phyloP scores from a whole-genome alignment of 2,888 invertebrate species.

The Spatulosminthurus flaviceps region DNA sequence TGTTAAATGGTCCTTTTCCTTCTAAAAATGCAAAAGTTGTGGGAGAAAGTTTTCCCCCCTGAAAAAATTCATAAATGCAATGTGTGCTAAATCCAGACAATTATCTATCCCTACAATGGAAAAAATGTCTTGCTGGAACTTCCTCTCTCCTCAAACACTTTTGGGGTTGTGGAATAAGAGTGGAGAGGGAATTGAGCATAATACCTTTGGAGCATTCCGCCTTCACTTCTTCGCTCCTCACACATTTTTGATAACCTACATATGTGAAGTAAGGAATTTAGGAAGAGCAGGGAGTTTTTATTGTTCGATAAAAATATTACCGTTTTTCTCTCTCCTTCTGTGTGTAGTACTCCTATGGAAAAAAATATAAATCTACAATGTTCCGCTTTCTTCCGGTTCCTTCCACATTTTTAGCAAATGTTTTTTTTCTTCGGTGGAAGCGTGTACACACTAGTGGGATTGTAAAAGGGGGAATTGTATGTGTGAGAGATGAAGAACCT shows the following conservation, averaged over 20 bases:
- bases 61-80: slow-evolving; percentile 1
- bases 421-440: neutral
- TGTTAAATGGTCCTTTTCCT: too few species aligned
- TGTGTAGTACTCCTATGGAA: neutral
- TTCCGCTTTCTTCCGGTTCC: slow-evolving; percentile 4
- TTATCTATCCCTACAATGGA: neutral
- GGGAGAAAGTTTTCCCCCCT: neutral
- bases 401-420: neutral
- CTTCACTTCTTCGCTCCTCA: neutral
- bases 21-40: neutral
- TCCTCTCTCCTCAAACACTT: neutral
- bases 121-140: neutral
- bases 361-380: slow-evolving; percentile 2
- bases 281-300: slow-evolving; percentile 12
- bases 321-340: neutral
- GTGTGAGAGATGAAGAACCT: neutral
- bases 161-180: neutral
- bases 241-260: neutral
- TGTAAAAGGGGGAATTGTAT: too few species aligned
- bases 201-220: neutral
- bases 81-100: neutral
- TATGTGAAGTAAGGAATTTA: neutral
- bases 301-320: slow-evolving; percentile 13
- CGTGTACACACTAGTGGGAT: too few species aligned
- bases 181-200: neutral